Evolutionary conservation across 2,888 invertebrate species (phyloP).

Genomic region (Panopea generosa): DNA sequence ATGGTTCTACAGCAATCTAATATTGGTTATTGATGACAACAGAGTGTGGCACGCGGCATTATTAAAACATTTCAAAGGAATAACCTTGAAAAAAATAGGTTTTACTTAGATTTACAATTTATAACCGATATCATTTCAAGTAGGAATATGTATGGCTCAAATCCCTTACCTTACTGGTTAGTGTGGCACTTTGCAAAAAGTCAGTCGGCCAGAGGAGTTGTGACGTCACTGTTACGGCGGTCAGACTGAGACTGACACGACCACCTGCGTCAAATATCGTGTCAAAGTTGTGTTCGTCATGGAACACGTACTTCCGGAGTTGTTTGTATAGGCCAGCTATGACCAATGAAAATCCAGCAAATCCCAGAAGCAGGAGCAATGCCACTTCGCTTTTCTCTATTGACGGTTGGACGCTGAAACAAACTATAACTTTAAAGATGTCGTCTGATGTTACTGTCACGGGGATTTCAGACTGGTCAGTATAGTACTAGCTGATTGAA

Average conservation of each 20-base stretch:
- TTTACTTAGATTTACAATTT: no score
- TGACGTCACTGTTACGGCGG: conserved; percentile 76
- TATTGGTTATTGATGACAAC: no score
- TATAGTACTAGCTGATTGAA: no score
- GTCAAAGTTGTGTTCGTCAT: conserved; percentile 74
- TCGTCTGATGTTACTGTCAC: no score
- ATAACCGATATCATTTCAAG: no score
- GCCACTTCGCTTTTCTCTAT: conserved; percentile 70
- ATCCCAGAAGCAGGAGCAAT: conserved; percentile 71
- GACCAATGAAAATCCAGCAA: conserved; percentile 73
- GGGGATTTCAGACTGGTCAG: no score
- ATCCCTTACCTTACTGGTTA: conserved; percentile 67
- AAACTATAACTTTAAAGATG: no score
- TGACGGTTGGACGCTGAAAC: conserved; percentile 49
- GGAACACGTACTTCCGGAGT: conserved; percentile 71
- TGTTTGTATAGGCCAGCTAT: conserved; percentile 70
- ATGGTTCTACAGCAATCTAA: no score
- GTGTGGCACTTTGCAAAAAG: conserved; percentile 72
- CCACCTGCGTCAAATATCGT: conserved; percentile 78
- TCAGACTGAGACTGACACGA: conserved; percentile 71
- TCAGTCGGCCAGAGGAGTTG: conserved; percentile 78
- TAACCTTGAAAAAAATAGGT: no score
- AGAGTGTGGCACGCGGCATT: no score
- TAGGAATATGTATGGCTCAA: no score
- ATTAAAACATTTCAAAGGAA: no score